phyloP scores from a whole-genome alignment of 2,113 vertebrate genomes.

The Cinclus mexicanus region DNA sequence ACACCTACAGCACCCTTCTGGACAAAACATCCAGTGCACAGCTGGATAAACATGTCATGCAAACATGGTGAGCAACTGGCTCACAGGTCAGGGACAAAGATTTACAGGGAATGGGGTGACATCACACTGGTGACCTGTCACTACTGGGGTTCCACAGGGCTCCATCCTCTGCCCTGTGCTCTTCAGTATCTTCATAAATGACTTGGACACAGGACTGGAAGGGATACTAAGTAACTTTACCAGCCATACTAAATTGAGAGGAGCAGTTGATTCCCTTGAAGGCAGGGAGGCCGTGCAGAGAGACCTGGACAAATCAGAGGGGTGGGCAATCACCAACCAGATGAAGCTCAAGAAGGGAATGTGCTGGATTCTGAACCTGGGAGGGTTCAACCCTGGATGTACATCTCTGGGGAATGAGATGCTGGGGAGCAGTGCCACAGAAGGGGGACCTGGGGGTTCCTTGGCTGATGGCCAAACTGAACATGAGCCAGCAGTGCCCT shows the following conservation, averaged over 20 bases:
- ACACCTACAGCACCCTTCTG: fast-evolving
- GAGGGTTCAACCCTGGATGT: background rate
- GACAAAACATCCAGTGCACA: background rate
- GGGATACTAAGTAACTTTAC: background rate
- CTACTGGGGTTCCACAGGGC: background rate
- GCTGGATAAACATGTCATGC: background rate
- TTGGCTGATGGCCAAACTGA: too few species aligned
- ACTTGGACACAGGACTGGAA: background rate
- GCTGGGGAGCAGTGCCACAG: background rate
- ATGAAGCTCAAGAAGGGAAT: background rate
- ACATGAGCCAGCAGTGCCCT: background rate
- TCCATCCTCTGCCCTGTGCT: background rate
- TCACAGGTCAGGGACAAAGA: background rate
- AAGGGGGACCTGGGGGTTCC: background rate
- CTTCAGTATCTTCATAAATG: background rate
- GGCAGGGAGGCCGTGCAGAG: fast-evolving
- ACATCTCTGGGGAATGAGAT: background rate
- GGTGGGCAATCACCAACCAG: background rate
- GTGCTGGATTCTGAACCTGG: background rate
- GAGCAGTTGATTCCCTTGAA: fast-evolving
- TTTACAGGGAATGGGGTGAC: background rate
- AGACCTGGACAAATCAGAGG: background rate
- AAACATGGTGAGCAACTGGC: background rate
- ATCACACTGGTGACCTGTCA: background rate
- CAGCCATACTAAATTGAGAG: background rate